Conservation (phyloP, 2,888 invertebrate genomes). For the Eurois occulta region DNA sequence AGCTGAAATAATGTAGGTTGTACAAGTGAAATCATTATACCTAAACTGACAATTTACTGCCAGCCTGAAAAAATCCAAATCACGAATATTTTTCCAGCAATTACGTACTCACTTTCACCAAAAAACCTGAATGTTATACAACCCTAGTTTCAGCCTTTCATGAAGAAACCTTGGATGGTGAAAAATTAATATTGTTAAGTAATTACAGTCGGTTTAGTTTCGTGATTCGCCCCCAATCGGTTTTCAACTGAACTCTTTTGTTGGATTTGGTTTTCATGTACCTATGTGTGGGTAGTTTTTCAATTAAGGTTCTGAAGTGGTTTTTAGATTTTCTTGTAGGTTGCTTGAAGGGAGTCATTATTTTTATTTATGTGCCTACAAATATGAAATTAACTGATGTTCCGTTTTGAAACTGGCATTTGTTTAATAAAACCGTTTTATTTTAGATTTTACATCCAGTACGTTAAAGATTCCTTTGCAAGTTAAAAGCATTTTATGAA, state of each 20-base stretch:
- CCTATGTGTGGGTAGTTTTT: conserved; percentile 43
- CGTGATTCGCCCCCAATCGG: conserved; percentile 56
- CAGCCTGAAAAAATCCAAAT: conserved; percentile 11
- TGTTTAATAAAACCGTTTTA: neutral
- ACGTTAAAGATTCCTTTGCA: neutral
- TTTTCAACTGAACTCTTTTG: conserved; percentile 46
- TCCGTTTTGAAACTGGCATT: neutral
- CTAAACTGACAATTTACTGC: neutral
- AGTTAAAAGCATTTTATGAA: neutral
- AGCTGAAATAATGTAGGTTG: neutral
- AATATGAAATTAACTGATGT: neutral
- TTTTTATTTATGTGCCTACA: no score
- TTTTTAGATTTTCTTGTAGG: conserved; percentile 2
- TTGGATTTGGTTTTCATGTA: conserved; percentile 48
- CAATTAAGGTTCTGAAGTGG: conserved; percentile 35
- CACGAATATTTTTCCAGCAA: conserved; percentile 35
- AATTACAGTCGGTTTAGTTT: conserved; percentile 57
- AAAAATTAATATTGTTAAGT: conserved; percentile 69
- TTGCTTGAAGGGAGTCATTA: neutral
- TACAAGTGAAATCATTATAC: neutral
- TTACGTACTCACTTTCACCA: conserved; percentile 45
- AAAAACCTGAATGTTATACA: conserved; percentile 49
- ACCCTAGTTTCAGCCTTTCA: conserved; percentile 46
- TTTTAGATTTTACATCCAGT: neutral
- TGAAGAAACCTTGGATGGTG: conserved; percentile 61